Conservation (phyloP, 2,888 invertebrate genomes). For the Amphipoea lucens region DNA sequence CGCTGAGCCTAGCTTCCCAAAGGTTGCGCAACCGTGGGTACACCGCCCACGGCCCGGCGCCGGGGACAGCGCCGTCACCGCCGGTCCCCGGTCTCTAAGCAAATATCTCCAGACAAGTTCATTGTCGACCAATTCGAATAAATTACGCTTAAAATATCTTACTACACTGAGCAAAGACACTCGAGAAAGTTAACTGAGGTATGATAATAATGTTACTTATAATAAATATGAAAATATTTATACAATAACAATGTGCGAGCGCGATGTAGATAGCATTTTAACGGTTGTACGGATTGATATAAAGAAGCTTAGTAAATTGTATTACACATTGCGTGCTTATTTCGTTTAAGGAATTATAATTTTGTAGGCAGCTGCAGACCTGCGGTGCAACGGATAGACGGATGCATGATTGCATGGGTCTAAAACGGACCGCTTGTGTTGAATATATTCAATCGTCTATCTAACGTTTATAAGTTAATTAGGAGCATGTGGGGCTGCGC, state of each 20-base stretch:
- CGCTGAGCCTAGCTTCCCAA: conserved; percentile 79
- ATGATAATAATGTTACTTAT: conserved; percentile 40
- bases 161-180: conserved; percentile 54
- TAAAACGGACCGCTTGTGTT: conserved; percentile 51
- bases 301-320: conserved; percentile 28
- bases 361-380: conserved; percentile 36
- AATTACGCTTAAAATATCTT: conserved; percentile 67
- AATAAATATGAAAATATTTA: conserved; percentile 41
- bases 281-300: conserved; percentile 25
- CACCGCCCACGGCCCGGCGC: conserved; percentile 78
- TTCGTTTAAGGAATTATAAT: conserved; percentile 25
- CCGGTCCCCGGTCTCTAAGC: conserved; percentile 65
- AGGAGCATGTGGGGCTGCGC: conserved; percentile 79
- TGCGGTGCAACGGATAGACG: conserved; percentile 32
- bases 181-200: conserved; percentile 35
- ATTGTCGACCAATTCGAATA: conserved; percentile 79
- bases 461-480: conserved; percentile 83
- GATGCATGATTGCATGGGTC: conserved; percentile 7
- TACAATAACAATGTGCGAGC: conserved; percentile 28
- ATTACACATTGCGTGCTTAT: conserved; percentile 25
- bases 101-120: conserved; percentile 82
- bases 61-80: conserved; percentile 62
- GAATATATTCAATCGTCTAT: conserved; percentile 66
- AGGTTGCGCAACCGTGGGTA: conserved; percentile 86
- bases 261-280: conserved; percentile 18